Base-by-base conservation (phyloP, 2,888 invertebrate species). In the Ectemnius lituratus region DNA sequence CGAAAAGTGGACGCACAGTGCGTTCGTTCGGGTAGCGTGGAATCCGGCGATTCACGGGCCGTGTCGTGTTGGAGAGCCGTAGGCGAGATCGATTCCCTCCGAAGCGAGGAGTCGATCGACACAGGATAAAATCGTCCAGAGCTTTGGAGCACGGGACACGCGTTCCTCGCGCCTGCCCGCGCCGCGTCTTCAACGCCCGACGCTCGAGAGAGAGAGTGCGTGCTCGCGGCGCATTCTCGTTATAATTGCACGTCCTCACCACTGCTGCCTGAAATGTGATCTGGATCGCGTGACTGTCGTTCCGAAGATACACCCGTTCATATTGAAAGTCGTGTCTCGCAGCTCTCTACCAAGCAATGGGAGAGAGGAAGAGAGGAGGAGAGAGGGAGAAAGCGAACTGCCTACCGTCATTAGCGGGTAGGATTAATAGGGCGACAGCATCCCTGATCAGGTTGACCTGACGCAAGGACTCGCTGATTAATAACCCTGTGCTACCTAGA, bases 171-270 rank as follows among this genome's bases (percentile, higher is more conserved):
- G 37, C 37, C 37, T 11, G 37, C 37, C 37, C 37, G 37, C 37
- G 23, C 23, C 23, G 23, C 23, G 23, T 23, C n/a, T n/a, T 11
- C 37, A 8, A 37, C 8, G 37, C 8, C 37, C 28, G 57, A 67
- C 66, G 70, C 70, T n/a, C n/a, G n/a, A 62, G 75, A n/a, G n/a
- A n/a, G 37, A 79, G 77, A 83, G 84, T 87, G 87, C 86, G 87
- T 84, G 87, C 87, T 84, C 79, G 77, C 76, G 85, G 86, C 86
- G 81, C 87, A 87, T 87, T 87, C 87, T 86, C 86, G 83, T 86
- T 86, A 87, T 87, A 87, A 87, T 87, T 87, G 86, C 86, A 87
- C 84, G 82, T 85, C 82, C 75, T 60, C 37, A 23, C 23, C 23
- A 23, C 23, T 23, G 37, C 67, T 61, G 37, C 67, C 58, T 79